Base-by-base conservation (phyloP, 2,888 invertebrate species). In the Rhodophaea formosa region DNA sequence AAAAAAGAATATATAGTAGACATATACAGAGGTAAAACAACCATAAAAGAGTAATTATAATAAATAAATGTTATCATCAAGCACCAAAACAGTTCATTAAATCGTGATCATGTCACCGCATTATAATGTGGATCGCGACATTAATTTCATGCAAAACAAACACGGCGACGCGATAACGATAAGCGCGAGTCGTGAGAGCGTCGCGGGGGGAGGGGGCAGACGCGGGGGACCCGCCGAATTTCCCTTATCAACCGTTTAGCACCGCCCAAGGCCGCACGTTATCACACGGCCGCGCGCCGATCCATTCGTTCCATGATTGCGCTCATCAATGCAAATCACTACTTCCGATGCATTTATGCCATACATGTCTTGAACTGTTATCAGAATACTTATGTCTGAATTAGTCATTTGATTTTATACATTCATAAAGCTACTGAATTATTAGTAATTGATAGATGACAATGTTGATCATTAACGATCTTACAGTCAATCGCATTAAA, bases 61-160 rank as follows among this genome's bases (percentile, higher is more conserved):
- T 23, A 23, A 23, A 23, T 23, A 23, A 3, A 23, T 23, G 23
- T 23, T 23, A 23, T 23, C 23, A 23, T 39, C n/a, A 10, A 39
- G 39, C 39, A n/a, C 32, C 10, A 70, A 51, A 51, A 67, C 62
- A 73, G 75, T 80, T 80, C 63, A 82, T 82, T 77, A 81, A 80
- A 80, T 82, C 72, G 70, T 72, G 75, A 82, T 80, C 79, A 77
- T 79, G 79, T 80, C 77, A 75, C 65, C 72, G 73, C 70, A 76
- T 76, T 75, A 74, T 75, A 74, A 81, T 81, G 67, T 78, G 71
- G 74, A 71, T 66, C 77, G 80, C 77, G 79, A 77, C 82, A 81
- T 71, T 84, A 86, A 84, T 85, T 83, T 82, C 68, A 80, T 84
- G 80, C 80, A 84, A 88, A 87, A 87, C 83, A 86, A 88, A 88